Base-by-base conservation (phyloP, 2,113 vertebrate species). In the Procapra przewalskii region DNA sequence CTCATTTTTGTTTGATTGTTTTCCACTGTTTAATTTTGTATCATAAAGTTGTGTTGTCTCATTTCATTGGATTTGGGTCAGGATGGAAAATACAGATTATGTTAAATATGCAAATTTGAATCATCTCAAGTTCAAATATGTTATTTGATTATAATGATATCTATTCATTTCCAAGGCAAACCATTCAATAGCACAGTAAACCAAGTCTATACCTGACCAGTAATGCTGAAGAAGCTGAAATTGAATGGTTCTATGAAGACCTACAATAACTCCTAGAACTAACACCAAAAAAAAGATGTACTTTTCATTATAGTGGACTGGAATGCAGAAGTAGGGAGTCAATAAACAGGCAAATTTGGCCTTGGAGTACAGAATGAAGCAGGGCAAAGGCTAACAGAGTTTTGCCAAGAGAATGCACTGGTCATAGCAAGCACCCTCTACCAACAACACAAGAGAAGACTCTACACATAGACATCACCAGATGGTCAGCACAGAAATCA, bases 21-120 rank as follows among this genome's bases (percentile, higher is more conserved):
- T 94, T 91, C 25, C 23, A 64, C 6, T 75, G 33, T 57, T 87
- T 36, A 87, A 77, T 81, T 75, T 52, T 75, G 67, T 86, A 86
- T 97, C 60, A 83, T 88, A 31, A 81, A 94, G 45, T 17, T 33
- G 27, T 25, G 33, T 57, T 93, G 92, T 84, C 40, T 84, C 27
- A 59, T 84, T 82, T 82, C n/a, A 50, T 3, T 81, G 11, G 31
- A 67, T 90, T 96, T 91, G 5, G 25, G 33, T 4, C 12, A 94
- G 25, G 19, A 50, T 59, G 27, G 25, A 77, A 83, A 88, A 71
- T 64, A 17, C 7, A 93, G 2, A 88, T 79, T 77, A 45, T 97
- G 1, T 57, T 62, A 54, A 92, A 10, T 60, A 54, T 57, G 3
- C 40, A 81, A 62, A 92, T 71, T 60, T 92, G 48, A 64, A 59